A percentile compares a stretch with the other conserved stretches of the same genome.
Evolutionary conservation across 2,113 vertebrate genomes (phyloP).

Genomic region (Girardinichthys multiradiatus): DNA sequence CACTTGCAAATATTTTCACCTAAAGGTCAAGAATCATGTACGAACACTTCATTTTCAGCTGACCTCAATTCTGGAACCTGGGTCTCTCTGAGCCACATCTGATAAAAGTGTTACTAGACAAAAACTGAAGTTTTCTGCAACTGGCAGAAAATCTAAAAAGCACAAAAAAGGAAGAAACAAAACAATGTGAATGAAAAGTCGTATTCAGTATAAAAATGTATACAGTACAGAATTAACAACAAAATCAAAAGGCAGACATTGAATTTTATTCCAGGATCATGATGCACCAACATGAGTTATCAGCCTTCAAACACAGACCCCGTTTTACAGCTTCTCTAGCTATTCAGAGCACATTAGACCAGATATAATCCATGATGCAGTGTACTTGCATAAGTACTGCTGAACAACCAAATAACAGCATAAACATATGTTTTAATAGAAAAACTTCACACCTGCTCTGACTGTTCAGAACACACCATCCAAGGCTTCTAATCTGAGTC

Average conservation of each 20-base stretch:
- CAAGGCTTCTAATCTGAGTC: too few relatives aligned
- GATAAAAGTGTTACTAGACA: slow-evolving; percentile 91
- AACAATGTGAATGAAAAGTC: background rate
- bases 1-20: background rate
- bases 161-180: slow-evolving; percentile 10
- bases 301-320: too few relatives aligned
- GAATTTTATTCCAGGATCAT: background rate
- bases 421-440: too few relatives aligned
- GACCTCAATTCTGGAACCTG: slow-evolving; percentile 69
- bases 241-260: background rate
- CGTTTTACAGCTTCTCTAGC: too few relatives aligned
- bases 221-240: background rate
- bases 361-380: too few relatives aligned
- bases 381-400: too few relatives aligned
- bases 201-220: background rate
- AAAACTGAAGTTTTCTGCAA: slow-evolving; percentile 96
- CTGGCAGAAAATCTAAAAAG: slow-evolving; percentile 85
- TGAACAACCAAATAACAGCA: too few relatives aligned
- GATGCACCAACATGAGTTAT: background rate
- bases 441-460: too few relatives aligned
- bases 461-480: too few relatives aligned
- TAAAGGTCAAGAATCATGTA: background rate
- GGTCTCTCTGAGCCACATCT: slow-evolving; percentile 88
- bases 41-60: slow-evolving; percentile 5
- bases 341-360: too few relatives aligned